phyloP scores from a whole-genome alignment of 2,797 vertebrate species.

The Propithecus deckenii region DNA sequence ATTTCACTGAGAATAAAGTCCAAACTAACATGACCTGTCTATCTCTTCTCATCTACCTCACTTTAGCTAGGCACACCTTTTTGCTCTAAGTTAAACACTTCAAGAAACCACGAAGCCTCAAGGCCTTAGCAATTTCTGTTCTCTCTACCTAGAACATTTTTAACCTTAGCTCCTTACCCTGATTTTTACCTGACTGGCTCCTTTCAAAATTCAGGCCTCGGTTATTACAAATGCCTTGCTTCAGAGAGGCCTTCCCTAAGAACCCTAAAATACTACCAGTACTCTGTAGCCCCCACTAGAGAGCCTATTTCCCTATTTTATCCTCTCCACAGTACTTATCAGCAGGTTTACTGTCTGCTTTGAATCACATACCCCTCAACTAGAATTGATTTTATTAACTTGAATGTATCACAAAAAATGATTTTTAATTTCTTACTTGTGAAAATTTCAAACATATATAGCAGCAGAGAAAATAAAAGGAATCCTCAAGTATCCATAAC shows the following conservation, averaged over 20 bases:
- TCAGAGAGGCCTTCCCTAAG: background rate
- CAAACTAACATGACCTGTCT: background rate
- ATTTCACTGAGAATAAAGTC: background rate
- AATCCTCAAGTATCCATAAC: background rate
- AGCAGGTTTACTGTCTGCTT: background rate
- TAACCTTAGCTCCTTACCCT: background rate
- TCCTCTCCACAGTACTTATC: background rate
- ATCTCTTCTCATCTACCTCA: background rate
- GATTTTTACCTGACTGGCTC: background rate
- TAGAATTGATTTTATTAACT: background rate
- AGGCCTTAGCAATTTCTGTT: background rate
- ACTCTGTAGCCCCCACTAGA: background rate
- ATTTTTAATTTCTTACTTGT: background rate
- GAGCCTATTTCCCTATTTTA: background rate
- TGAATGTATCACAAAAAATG: background rate
- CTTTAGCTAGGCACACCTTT: background rate
- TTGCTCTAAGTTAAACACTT: background rate
- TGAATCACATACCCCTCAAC: background rate
- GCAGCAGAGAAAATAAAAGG: background rate
- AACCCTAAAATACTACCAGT: background rate
- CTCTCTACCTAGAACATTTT: background rate
- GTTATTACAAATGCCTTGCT: background rate
- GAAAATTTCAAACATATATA: background rate
- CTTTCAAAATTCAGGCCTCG: slow-evolving; percentile 13
- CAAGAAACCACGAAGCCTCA: background rate